Evolutionary conservation across 2,888 invertebrate species (phyloP), one percentile per base, ranked within the genome.

Genomic region (Marronus borbonicus): DNA sequence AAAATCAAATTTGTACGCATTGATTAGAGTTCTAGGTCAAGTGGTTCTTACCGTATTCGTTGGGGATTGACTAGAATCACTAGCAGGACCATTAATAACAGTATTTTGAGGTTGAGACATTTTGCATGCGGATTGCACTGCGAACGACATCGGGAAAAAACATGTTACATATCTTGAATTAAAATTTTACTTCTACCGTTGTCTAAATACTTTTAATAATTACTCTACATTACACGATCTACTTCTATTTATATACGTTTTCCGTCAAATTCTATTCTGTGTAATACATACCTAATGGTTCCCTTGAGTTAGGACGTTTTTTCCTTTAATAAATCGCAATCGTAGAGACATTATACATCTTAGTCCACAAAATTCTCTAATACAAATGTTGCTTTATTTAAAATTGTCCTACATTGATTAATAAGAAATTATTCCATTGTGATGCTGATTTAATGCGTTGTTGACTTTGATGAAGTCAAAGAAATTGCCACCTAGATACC

Each of bases 21-120:
- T 44, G 62, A 60, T 74, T 62, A 3, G 24, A 14, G 4, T 55
- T 24, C 7, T 44, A 60, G 4, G n/a, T 60, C 36, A 14, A 39
- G 36, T 70, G 44, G 44, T 69, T 28, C 77, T 78, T 79, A 77
- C 80, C 79, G 64, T 75, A 44, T 78, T 70, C 39, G 69, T 76
- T 66, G 70, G 70, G 36, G 72, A 44, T 36, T 77, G 78, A 52
- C 62, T 72, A 55, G 74, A 75, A 39, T 82, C 81, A 55, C 65
- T 76, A 52, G 78, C 68, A 44, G 82, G 78, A 24, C 82, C 82
- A 80, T 82, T 82, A 52, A 80, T 76, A 66, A 80, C 58, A 28
- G 76, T 78, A 80, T 76, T 82, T 80, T 80, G 80, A 65, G 78
- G 78, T 72, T 80, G 79, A 28, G 81, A 82, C 81, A 82, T 81